Conservation (phyloP, 2,797 vertebrate species). For the Adrianichthys oophorus region DNA sequence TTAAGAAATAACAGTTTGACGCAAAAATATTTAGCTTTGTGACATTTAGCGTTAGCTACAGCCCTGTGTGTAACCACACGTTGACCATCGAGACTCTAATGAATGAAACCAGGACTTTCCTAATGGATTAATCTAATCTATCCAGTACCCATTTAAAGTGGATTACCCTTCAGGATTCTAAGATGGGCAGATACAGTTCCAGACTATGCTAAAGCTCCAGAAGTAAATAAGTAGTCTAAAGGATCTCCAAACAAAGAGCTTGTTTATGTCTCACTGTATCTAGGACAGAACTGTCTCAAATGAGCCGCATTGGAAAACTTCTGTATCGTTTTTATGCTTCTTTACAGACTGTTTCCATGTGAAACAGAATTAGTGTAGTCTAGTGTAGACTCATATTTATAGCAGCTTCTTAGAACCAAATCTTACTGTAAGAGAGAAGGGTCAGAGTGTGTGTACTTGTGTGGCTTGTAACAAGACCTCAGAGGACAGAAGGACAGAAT, state of each 20-base stretch:
- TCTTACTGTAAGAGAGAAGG: constrained; percentile 68
- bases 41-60: no score
- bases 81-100: no score
- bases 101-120: no score
- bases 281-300: constrained; percentile 23
- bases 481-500: constrained; percentile 55
- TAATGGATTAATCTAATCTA: no score
- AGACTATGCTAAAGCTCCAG: background rate
- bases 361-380: constrained; percentile 45
- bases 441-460: constrained; percentile 26
- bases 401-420: constrained; percentile 74
- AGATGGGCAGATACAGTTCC: no score
- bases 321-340: constrained; percentile 14
- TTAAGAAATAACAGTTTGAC: no score
- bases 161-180: background rate
- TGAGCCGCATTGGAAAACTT: constrained; percentile 23
- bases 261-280: constrained; percentile 11
- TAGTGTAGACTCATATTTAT: constrained; percentile 72
- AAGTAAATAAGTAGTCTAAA: constrained; percentile 17
- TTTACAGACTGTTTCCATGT: constrained; percentile 26
- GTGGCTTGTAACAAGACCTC: constrained; percentile 54
- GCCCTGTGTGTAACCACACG: no score
- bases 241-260: background rate
- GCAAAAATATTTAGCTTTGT: no score
- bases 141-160: background rate